Evolutionary conservation across 2,888 invertebrate species (phyloP), one percentile per base, ranked within the genome.

Genomic region (Calameuta filiformis): DNA sequence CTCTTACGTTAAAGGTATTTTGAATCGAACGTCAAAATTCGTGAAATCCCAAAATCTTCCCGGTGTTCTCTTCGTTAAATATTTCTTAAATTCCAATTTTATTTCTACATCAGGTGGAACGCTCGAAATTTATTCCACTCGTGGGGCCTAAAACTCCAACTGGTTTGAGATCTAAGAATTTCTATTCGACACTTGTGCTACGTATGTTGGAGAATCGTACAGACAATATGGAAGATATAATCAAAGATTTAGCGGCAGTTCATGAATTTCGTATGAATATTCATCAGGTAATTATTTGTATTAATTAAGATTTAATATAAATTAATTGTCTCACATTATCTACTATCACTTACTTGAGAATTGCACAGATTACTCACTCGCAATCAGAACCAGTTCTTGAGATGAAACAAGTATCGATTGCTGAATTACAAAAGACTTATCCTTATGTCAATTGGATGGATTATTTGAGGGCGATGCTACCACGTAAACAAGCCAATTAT

Each of bases 381-480:
- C 69, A 79, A 73, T 75, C 77, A 33, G 77, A 76, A 76, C 81
- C 80, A 15, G 68, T 81, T 9, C 77, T 83, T 71, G 82, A 83
- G 73, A 73, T 79, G 33, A 83, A 78, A 69, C 79, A 78, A 31
- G 82, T 81, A 81, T 75, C 84, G 40, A 84, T 84, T 31, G 77
- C 33, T 11, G 77, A 81, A 71, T 76, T 84, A n/a, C 79, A 82
- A 68, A 79, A 73, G 40, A 76, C 74, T n/a, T 83, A 81, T 78
- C 84, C 84, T 35, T 81, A 80, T n/a, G 40, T 84, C 12, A 76
- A 83, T 80, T 84, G 84, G 84, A 82, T 82, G 77, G 80, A 82
- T 56, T 81, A 83, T 73, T 79, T 84, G 75, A 80, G 81, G 71
- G 77, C 79, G 37, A 83, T 84, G 81, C 75, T 84, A 23, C 81